phyloP scores from a whole-genome alignment of 2,888 invertebrate species.

The Coelinius sp. region DNA sequence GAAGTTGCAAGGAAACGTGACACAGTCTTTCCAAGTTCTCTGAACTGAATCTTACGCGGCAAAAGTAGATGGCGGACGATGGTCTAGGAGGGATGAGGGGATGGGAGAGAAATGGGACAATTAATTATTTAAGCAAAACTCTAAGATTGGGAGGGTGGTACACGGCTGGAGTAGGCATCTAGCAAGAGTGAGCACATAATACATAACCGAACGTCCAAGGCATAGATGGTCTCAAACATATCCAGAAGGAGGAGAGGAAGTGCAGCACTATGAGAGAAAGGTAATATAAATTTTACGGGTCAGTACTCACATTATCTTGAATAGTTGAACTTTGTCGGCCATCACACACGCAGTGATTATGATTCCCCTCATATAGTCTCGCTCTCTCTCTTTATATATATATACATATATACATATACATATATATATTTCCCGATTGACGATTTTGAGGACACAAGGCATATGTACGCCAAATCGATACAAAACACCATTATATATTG shows the following conservation, averaged over 20 bases:
- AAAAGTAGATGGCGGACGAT: constrained; percentile 6
- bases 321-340: constrained; percentile 25
- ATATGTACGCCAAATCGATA: no score
- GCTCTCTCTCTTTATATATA: no score
- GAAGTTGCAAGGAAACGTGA: constrained; percentile 19
- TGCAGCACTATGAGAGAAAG: neutral
- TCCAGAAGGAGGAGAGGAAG: neutral
- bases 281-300: constrained; percentile 26
- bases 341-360: neutral
- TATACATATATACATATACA: no score
- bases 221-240: neutral
- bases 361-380: neutral
- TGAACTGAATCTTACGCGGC: neutral
- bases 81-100: neutral
- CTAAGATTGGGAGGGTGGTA: constrained; percentile 12
- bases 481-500: no score
- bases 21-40: constrained; percentile 9
- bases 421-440: no score
- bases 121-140: constrained; percentile 33
- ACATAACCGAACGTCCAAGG: neutral
- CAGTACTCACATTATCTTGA: neutral
- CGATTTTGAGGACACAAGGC: no score
- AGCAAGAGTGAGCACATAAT: constrained; percentile 8
- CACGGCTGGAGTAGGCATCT: constrained; percentile 26
- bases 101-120: neutral